Evolutionary conservation across 2,797 vertebrate species (phyloP).

Genomic region (Pangasius mekongensis): DNA sequence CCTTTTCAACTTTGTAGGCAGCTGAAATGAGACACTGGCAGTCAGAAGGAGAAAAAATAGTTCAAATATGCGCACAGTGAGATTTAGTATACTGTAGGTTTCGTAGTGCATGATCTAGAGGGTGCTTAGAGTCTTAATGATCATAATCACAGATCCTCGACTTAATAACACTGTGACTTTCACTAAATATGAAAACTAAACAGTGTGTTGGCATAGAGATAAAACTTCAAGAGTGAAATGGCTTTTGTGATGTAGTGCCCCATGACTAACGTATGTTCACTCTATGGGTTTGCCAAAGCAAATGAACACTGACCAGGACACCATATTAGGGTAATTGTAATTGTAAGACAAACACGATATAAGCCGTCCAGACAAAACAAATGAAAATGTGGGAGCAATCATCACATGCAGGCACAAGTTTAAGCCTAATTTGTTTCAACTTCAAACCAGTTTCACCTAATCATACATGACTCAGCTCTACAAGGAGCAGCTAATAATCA

Average conservation of each 20-base stretch:
- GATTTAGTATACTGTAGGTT: constrained; percentile 12
- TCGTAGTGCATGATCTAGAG: constrained; percentile 7
- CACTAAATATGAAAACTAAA: background rate
- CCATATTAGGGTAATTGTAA: constrained; percentile 46
- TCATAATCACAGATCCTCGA: constrained; percentile 25
- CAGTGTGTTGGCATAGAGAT: background rate
- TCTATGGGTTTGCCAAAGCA: constrained; percentile 29
- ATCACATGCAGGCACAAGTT: constrained; percentile 16
- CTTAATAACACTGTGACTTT: background rate
- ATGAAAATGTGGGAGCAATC: constrained; percentile 48
- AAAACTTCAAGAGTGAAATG: constrained; percentile 2
- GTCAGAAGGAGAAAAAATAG: constrained; percentile 70
- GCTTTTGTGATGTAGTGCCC: constrained; percentile 33
- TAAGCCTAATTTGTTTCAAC: constrained; percentile 41
- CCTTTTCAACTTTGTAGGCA: constrained; percentile 70
- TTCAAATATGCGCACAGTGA: constrained; percentile 63
- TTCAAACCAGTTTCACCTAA: constrained; percentile 26
- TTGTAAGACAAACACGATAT: constrained; percentile 45
- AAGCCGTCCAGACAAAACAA: constrained; percentile 47
- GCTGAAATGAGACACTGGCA: constrained; percentile 78
- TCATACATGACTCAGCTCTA: constrained; percentile 12
- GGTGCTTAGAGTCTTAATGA: constrained; percentile 22
- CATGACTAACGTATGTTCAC: constrained; percentile 35
- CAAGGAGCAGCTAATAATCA: constrained; percentile 25
- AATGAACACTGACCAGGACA: constrained; percentile 46